phyloP scores from a whole-genome alignment of 53 echinoderm and acorn worm species.

The Hippasteria phrygiana region DNA sequence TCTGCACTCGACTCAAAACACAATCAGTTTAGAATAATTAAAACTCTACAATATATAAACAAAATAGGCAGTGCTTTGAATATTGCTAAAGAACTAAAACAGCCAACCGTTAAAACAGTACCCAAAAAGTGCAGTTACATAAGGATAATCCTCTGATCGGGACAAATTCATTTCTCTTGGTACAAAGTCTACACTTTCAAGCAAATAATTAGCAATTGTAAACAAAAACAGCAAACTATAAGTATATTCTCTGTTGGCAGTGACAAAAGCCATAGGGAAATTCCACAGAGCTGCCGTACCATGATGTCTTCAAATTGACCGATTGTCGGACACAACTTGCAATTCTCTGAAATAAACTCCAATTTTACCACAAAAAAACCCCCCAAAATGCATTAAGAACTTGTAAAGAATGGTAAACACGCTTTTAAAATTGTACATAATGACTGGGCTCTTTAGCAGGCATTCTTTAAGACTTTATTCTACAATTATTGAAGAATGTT shows the following conservation, averaged over 20 bases:
- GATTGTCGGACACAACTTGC: no score
- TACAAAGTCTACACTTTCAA: no score
- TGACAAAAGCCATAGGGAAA: background rate
- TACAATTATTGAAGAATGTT: background rate
- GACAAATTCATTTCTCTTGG: no score
- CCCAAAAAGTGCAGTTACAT: constrained; percentile 30
- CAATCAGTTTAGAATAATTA: constrained; percentile 27
- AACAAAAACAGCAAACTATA: background rate
- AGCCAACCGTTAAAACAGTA: background rate
- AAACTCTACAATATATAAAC: constrained; percentile 44
- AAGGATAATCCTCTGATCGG: background rate
- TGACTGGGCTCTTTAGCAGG: no score
- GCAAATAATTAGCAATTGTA: background rate
- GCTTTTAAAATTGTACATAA: background rate
- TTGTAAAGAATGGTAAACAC: background rate
- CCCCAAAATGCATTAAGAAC: background rate
- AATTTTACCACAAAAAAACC: background rate
- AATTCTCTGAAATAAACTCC: background rate
- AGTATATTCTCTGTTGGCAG: background rate
- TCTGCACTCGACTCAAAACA: constrained; percentile 5
- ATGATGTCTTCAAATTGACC: no score
- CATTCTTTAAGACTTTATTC: no score
- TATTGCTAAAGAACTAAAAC: constrained; percentile 49
- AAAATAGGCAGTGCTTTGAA: constrained; percentile 51
- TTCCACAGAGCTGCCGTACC: background rate